These are phyloP conservation scores for Agriopis aurantiaria DNA, from an alignment of 2,888 invertebrate genomes.

Conservation along the genomic window DNA sequence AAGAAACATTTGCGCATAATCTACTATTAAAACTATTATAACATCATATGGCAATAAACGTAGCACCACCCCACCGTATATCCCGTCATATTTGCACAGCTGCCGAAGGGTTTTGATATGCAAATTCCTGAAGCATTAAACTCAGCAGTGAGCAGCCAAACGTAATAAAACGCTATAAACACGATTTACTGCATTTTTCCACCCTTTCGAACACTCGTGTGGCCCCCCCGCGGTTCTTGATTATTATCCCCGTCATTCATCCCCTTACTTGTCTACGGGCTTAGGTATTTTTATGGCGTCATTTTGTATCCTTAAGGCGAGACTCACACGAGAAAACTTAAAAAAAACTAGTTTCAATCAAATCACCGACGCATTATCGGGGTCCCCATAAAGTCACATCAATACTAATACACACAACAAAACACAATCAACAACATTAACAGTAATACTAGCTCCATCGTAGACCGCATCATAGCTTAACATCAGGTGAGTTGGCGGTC, in stretches of 20 bases:
- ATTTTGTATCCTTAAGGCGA: conserved; percentile 19
- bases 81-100: conserved; percentile 47
- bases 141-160: conserved; percentile 57
- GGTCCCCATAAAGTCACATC: too few species aligned
- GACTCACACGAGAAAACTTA: too few species aligned
- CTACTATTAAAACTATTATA: too few species aligned
- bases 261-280: conserved; percentile 41
- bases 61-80: conserved; percentile 4
- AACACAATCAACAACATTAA: too few species aligned
- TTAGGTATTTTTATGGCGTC: conserved; percentile 42
- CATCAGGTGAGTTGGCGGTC: too few species aligned
- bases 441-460: too few species aligned
- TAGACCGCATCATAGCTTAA: too few species aligned
- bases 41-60: too few species aligned
- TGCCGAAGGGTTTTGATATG: conserved; percentile 65
- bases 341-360: too few species aligned
- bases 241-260: conserved; percentile 52
- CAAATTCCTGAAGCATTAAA: conserved; percentile 73
- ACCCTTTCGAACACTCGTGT: conserved; percentile 59
- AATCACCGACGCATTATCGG: too few species aligned
- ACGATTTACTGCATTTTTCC: conserved; percentile 79
- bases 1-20: too few species aligned
- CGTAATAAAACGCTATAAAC: conserved; percentile 79
- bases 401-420: too few species aligned
- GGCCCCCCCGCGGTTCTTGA: conserved; percentile 58